Percentiles rank a stretch among this genome's conserved stretches.
Conservation (phyloP, 2,113 vertebrate genomes). For the Barnardius zonarius region DNA sequence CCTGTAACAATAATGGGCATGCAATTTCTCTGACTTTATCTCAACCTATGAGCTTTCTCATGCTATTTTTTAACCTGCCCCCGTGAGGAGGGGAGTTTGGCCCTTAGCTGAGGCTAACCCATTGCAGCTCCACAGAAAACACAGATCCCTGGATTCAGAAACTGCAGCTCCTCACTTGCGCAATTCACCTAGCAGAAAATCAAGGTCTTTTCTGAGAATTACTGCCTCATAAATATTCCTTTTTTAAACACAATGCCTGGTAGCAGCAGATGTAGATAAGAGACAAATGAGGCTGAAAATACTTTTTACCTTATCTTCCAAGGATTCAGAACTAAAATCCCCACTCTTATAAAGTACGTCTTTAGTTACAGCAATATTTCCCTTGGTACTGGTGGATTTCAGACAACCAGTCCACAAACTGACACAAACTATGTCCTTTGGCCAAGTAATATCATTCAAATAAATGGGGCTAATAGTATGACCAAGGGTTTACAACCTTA, state of each 20-base stretch:
- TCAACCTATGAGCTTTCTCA: background rate
- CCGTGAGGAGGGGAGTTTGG: background rate
- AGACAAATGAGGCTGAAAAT: constrained; percentile 5
- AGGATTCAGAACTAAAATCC: constrained; percentile 1
- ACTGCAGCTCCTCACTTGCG: background rate
- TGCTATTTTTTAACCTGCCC: background rate
- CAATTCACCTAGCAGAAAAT: background rate
- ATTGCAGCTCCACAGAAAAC: background rate
- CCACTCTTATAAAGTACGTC: background rate
- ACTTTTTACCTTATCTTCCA: constrained; percentile 16
- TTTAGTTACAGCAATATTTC: background rate
- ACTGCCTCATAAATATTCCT: constrained; percentile 29
- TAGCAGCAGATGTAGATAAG: constrained; percentile 18
- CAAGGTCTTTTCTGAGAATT: background rate
- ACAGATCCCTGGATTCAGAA: background rate
- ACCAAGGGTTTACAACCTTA: background rate
- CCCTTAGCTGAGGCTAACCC: background rate
- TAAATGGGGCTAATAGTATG: background rate
- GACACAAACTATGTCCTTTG: background rate
- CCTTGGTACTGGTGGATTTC: background rate
- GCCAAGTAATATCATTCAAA: background rate
- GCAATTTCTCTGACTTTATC: background rate
- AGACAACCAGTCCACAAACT: background rate
- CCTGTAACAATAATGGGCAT: background rate
- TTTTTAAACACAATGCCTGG: background rate